Conservation (phyloP, 2,113 vertebrate genomes). For the Nerophis lumbriciformis region DNA sequence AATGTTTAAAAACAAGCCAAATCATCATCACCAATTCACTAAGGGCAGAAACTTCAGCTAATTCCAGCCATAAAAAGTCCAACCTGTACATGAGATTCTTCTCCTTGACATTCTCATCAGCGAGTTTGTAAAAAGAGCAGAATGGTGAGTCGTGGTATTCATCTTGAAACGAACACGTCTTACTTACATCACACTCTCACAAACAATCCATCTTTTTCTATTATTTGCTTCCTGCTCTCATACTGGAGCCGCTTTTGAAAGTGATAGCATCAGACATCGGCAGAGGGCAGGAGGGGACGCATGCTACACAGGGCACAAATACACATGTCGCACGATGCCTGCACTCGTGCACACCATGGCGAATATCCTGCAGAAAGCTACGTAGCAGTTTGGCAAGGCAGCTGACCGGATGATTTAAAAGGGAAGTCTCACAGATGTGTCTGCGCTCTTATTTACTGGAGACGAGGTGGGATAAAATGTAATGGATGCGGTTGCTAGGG, state of each 20-base stretch:
- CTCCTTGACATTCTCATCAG: not conserved
- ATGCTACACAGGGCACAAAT: not conserved
- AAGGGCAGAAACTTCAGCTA: not conserved
- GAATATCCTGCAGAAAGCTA: too few relatives aligned
- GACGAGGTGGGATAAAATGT: not conserved
- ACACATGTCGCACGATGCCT: slow-evolving; percentile 1
- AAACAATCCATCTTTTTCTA: slow-evolving; percentile 19
- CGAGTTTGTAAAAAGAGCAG: not conserved
- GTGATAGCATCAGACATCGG: slow-evolving; percentile 53
- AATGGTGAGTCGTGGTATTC: not conserved
- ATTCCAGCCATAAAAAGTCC: slow-evolving; percentile 2
- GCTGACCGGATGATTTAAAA: too few relatives aligned
- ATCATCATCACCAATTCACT: not conserved
- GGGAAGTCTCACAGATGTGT: too few relatives aligned
- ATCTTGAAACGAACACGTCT: not conserved
- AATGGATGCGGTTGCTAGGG: slow-evolving; percentile 1
- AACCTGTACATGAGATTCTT: not conserved
- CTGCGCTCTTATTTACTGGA: too few relatives aligned
- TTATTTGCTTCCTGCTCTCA: slow-evolving; percentile 21
- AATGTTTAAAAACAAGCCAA: too few relatives aligned
- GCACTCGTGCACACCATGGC: too few relatives aligned
- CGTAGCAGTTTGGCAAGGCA: too few relatives aligned
- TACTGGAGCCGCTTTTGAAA: slow-evolving; percentile 34
- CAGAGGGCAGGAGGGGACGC: slow-evolving; percentile 17
- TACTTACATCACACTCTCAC: slow-evolving; percentile 9